Evolutionary conservation across 2,113 vertebrate genomes (phyloP).

Genomic region (Talpa occidentalis): DNA sequence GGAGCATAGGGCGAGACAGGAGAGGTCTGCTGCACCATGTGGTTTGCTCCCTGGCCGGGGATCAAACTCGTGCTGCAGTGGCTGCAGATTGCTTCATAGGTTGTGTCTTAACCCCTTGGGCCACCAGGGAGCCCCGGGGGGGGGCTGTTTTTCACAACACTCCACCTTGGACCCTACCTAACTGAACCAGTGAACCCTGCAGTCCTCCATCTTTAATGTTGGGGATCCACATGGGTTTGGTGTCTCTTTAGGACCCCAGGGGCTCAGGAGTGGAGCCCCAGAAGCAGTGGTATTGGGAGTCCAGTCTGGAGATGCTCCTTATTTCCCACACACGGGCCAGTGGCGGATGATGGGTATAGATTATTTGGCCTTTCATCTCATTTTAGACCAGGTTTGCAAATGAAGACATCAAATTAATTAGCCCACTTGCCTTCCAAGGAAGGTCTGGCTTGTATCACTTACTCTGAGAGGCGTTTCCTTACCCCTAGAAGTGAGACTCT

Average conservation of each 20-base stretch:
- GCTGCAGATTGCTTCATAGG: no score
- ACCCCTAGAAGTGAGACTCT: not conserved
- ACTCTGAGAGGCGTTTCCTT: not conserved
- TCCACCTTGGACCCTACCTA: not conserved
- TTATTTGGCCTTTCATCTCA: not conserved
- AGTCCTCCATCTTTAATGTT: not conserved
- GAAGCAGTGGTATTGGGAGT: not conserved
- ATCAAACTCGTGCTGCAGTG: no score
- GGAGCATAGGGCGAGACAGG: no score
- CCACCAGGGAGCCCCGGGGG: no score
- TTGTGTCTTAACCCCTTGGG: no score
- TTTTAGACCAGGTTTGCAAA: not conserved
- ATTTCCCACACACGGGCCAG: not conserved
- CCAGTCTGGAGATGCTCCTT: not conserved
- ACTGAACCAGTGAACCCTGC: not conserved
- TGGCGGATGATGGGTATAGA: rapidly evolving
- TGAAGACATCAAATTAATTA: not conserved
- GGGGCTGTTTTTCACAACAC: not conserved
- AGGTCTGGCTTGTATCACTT: not conserved
- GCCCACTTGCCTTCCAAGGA: not conserved
- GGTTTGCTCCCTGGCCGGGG: no score
- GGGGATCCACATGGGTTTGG: rapidly evolving
- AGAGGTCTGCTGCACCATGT: no score
- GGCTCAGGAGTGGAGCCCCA: not conserved
- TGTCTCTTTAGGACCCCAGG: not conserved